Evolutionary conservation across 35 echinoderm and acorn worm species (phyloP).

Genomic region (Apostichopus japonicus): DNA sequence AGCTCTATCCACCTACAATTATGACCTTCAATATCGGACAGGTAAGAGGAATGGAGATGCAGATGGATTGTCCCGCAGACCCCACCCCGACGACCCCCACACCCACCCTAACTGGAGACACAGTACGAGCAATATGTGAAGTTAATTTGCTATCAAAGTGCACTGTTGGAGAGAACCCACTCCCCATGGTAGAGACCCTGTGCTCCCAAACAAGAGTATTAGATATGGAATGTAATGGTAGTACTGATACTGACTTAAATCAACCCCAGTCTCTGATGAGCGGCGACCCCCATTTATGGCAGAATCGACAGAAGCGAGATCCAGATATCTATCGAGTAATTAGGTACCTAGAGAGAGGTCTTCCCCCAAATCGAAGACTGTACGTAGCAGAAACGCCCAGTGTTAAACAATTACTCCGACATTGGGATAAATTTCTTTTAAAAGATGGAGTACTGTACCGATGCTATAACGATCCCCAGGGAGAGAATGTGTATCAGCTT

Average conservation of each 20-base stretch:
- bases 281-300: neutral
- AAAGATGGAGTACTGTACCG: slow-evolving; percentile 44
- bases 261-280: neutral
- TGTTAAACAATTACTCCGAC: neutral
- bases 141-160: neutral
- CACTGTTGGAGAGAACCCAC: neutral
- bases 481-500: slow-evolving; percentile 19
- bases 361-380: neutral
- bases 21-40: slow-evolving; percentile 37
- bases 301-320: neutral
- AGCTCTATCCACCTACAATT: slow-evolving; percentile 54
- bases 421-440: slow-evolving; percentile 20
- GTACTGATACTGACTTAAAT: neutral
- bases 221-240: neutral
- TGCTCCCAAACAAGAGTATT: neutral
- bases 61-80: slow-evolving; percentile 62
- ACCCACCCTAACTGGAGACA: neutral
- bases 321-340: neutral
- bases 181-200: neutral
- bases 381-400: too few relatives aligned
- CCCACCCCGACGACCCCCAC: neutral
- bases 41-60: slow-evolving; percentile 64
- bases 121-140: neutral
- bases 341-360: neutral
- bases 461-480: neutral